phyloP scores from a whole-genome alignment of 1,140 invertebrate species.

The Limonius californicus region DNA sequence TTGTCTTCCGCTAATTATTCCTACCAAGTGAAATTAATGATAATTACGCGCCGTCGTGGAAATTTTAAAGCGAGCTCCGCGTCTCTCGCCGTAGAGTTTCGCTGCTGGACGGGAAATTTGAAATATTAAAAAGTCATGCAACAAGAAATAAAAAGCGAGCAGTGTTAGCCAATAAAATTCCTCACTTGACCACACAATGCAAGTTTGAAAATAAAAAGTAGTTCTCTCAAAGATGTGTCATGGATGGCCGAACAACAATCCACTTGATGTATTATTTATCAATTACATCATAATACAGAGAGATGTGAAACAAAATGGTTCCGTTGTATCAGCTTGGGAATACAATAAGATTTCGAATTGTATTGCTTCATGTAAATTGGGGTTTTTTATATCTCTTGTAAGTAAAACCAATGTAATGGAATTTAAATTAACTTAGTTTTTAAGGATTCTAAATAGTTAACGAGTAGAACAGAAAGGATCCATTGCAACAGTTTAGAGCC shows the following conservation, averaged over 20 bases:
- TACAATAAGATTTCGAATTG: not conserved
- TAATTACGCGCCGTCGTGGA: not conserved
- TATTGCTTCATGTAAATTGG: not conserved
- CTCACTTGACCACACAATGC: not conserved
- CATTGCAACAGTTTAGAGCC: too few relatives aligned
- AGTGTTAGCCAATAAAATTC: not conserved
- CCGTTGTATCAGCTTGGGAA: not conserved
- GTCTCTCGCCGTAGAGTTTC: too few relatives aligned
- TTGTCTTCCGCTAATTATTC: slow-evolving; percentile 2
- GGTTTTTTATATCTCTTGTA: not conserved
- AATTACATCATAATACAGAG: slow-evolving; percentile 36
- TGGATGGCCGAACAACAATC: slow-evolving; percentile 27
- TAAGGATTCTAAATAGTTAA: too few relatives aligned
- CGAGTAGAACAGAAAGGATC: too few relatives aligned
- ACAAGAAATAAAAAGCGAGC: too few relatives aligned
- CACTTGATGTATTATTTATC: slow-evolving; percentile 40
- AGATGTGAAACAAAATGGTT: slow-evolving; percentile 35
- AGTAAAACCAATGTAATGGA: not conserved
- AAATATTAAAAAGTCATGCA: too few relatives aligned
- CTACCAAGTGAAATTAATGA: not conserved
- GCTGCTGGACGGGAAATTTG: too few relatives aligned
- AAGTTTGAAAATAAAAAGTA: slow-evolving; percentile 27
- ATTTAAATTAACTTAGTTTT: not conserved
- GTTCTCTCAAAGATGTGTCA: slow-evolving; percentile 30
- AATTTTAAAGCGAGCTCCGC: too few relatives aligned